phyloP scores from a whole-genome alignment of 1,140 invertebrate species.

The Drosophila neocordata region DNA sequence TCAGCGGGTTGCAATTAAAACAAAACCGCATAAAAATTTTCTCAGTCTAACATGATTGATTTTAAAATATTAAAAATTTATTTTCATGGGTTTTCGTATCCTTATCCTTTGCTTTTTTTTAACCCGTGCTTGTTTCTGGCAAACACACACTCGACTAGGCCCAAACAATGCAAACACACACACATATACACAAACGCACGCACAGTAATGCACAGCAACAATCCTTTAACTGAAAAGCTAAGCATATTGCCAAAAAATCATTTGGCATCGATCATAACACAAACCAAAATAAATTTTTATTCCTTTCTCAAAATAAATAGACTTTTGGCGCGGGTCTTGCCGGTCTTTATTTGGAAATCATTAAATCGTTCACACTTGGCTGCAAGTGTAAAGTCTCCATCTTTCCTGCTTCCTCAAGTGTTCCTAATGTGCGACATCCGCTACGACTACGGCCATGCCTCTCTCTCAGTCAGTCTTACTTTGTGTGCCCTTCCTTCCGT shows the following conservation, averaged over 20 bases:
- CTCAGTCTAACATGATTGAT: not conserved
- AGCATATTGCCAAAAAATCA: conserved; percentile 57
- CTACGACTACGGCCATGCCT: conserved; percentile 30
- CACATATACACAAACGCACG: conserved; percentile 4
- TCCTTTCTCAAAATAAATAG: not conserved
- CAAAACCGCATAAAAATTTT: conserved; percentile 52
- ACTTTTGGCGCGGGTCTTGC: conserved; percentile 74
- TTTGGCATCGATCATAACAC: conserved; percentile 64
- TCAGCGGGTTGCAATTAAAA: conserved; percentile 78
- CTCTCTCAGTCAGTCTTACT: not conserved
- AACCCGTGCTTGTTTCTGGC: conserved; percentile 57
- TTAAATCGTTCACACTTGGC: conserved; percentile 73
- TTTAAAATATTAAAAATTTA: conserved; percentile 28
- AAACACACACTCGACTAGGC: conserved; percentile 51
- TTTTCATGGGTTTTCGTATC: conserved; percentile 13
- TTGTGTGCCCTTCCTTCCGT: conserved; percentile 3
- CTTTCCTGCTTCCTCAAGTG: conserved; percentile 67
- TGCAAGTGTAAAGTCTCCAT: conserved; percentile 66
- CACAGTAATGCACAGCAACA: too few species aligned
- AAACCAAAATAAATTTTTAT: conserved; percentile 14
- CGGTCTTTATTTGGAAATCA: conserved; percentile 65
- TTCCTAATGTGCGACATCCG: conserved; percentile 82
- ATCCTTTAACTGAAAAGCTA: not conserved
- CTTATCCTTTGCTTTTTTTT: conserved; percentile 50
- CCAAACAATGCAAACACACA: conserved; percentile 48